Conservation (phyloP, 2,797 vertebrate species). For the Acipenser transmontanus region DNA sequence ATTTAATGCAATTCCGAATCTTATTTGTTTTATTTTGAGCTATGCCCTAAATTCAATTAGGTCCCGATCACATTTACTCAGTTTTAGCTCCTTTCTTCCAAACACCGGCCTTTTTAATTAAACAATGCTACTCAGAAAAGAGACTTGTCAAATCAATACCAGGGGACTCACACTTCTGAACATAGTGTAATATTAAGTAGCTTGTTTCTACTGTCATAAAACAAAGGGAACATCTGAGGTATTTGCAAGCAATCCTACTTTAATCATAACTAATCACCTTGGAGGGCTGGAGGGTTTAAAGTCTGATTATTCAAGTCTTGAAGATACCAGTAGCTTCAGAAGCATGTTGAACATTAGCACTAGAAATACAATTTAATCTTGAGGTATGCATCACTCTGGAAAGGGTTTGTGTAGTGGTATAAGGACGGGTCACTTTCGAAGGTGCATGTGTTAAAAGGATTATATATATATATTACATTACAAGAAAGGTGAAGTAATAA, state of each 20-base stretch:
- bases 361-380: not conserved
- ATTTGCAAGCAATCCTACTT: not conserved
- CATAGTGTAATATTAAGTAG: not conserved
- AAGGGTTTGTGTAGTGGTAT: not conserved
- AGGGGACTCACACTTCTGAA: not conserved
- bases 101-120: not conserved
- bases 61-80: not conserved
- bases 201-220: not conserved
- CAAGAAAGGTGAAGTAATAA: slow-evolving; percentile 42
- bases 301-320: not conserved
- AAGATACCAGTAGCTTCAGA: not conserved
- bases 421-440: slow-evolving; percentile 7
- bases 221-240: not conserved
- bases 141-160: not conserved
- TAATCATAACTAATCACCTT: not conserved
- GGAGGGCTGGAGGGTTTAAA: not conserved
- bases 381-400: not conserved
- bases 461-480: slow-evolving; percentile 4
- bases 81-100: not conserved
- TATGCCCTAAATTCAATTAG: not conserved
- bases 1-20: not conserved
- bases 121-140: not conserved
- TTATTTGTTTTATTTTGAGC: not conserved
- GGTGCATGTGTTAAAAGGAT: slow-evolving; percentile 23
- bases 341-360: not conserved